A percentile compares a stretch with the other conserved stretches of the same genome.
phyloP scores from a whole-genome alignment of 1,140 invertebrate genomes.

The Pseudomyrmex pallidus region DNA sequence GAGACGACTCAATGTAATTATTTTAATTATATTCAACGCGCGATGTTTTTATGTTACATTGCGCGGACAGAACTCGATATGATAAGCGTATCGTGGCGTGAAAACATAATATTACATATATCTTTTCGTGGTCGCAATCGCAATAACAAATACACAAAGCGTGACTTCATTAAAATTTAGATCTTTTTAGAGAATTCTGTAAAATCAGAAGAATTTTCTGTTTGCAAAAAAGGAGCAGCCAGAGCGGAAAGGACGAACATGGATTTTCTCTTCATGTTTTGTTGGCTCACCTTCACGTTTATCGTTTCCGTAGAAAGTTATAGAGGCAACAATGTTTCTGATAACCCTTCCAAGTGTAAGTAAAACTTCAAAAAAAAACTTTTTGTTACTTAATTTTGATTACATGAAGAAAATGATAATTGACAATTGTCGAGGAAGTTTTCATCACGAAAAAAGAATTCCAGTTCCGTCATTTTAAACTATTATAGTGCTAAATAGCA shows the following conservation, averaged over 20 bases:
- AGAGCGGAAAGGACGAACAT: conserved; percentile 26
- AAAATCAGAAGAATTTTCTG: not conserved
- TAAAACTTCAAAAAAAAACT: conserved; percentile 11
- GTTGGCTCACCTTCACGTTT: conserved; percentile 9
- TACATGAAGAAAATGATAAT: not conserved
- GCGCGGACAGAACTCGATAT: not conserved
- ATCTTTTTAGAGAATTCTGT: not conserved
- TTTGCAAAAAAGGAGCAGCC: not conserved
- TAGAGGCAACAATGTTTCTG: not conserved
- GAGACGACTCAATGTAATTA: too few species aligned
- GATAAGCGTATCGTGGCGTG: conserved; percentile 19
- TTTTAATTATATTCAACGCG: too few species aligned
- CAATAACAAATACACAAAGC: not conserved
- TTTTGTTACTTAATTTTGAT: not conserved
- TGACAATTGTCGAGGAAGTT: not conserved
- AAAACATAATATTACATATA: not conserved
- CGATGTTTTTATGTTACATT: not conserved
- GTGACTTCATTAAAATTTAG: not conserved
- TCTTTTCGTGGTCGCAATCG: not conserved
- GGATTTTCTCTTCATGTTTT: not conserved
- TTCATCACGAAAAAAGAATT: not conserved
- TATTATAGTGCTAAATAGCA: not conserved
- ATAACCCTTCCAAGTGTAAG: conserved; percentile 49
- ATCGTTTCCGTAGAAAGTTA: conserved; percentile 4
- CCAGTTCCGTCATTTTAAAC: not conserved